Percentiles rank a stretch among this genome's conserved stretches.
phyloP scores from a whole-genome alignment of 1,140 invertebrate species.

The Sitodiplosis mosellana region DNA sequence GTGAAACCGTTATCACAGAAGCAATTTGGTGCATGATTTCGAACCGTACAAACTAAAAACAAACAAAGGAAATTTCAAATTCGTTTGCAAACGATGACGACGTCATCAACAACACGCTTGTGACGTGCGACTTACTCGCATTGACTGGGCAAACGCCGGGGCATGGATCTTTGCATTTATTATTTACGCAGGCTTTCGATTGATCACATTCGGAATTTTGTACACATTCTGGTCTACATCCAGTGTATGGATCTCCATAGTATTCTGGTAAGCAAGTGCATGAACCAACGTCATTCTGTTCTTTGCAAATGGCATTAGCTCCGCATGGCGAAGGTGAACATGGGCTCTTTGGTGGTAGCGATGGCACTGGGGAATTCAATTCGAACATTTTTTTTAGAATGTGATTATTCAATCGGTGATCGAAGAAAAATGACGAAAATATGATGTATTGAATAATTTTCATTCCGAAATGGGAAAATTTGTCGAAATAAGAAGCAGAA shows the following conservation, averaged over 20 bases:
- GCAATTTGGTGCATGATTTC: constrained; percentile 58
- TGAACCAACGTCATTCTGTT: constrained; percentile 54
- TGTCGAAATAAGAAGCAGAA: constrained; percentile 33
- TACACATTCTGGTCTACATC: constrained; percentile 52
- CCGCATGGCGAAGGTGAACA: constrained; percentile 65
- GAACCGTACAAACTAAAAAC: constrained; percentile 31
- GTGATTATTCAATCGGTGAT: no score
- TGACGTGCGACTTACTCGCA: constrained; percentile 35
- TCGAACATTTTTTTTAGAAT: neutral
- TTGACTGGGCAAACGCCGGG: constrained; percentile 46
- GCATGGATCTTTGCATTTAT: constrained; percentile 53
- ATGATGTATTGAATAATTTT: constrained; percentile 22
- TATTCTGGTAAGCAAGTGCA: constrained; percentile 54
- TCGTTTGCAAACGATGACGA: no score
- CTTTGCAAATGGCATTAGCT: constrained; percentile 57
- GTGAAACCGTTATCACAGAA: constrained; percentile 48
- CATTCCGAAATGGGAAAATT: constrained; percentile 35
- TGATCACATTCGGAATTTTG: constrained; percentile 45
- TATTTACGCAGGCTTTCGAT: constrained; percentile 44
- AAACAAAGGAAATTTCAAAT: constrained; percentile 29
- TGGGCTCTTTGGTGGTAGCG: constrained; percentile 30
- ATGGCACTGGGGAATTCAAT: constrained; percentile 10
- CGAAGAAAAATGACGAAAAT: neutral
- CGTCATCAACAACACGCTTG: no score
- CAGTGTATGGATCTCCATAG: constrained; percentile 56